Base-by-base conservation (phyloP, 1,140 invertebrate genomes). In the Drosophila takahashii region DNA sequence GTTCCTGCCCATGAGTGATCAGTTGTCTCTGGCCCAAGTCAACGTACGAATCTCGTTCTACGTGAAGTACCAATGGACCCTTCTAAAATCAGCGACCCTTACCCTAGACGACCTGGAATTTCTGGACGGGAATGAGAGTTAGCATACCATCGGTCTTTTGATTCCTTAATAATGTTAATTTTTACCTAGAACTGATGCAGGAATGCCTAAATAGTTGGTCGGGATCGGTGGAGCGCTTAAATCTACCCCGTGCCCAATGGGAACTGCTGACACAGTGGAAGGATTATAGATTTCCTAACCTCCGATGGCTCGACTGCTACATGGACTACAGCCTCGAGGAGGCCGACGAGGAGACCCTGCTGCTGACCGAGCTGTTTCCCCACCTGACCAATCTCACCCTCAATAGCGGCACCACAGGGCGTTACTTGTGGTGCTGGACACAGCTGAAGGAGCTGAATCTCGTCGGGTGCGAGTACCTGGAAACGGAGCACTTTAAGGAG, bases 351-450 rank as follows among this genome's bases (percentile, higher is more conserved):
- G 64, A 78, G 22, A 67, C 45, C 0, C 44, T 75, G 18, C 4
- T 75, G 22, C 48, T 86, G 2, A 81, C 65, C 0, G 29, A 60
- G 32, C 16, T 86, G 3, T 86, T 86, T n/a, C 81, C 81, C 4
- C 11, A 57, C 0, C 29, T 86, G 34, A 64, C 16, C 1, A 53
- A 44, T 0, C 37, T 90, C 1, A 64, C 60, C 0, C 18, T 90
- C n/a, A 42, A 7, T 1, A 67, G 54, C 44, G 57, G 47, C 53
- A 69, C 60, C 4, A 79, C 59, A 18, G 86, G 86, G 6, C 18
- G 26, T 8, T 48, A 90, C 29, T 29, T 90, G 27, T 65, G 71
- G 50, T 18, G 18, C 3, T 81, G 71, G 66, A 11, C 11, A 4
- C 26, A 69, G 0, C 16, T 90, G 7, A 50, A 60, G 4, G 78